Percentiles rank a stretch among this genome's conserved stretches.
Conservation (phyloP, 2,888 invertebrate species). For the Tipula vernalis region DNA sequence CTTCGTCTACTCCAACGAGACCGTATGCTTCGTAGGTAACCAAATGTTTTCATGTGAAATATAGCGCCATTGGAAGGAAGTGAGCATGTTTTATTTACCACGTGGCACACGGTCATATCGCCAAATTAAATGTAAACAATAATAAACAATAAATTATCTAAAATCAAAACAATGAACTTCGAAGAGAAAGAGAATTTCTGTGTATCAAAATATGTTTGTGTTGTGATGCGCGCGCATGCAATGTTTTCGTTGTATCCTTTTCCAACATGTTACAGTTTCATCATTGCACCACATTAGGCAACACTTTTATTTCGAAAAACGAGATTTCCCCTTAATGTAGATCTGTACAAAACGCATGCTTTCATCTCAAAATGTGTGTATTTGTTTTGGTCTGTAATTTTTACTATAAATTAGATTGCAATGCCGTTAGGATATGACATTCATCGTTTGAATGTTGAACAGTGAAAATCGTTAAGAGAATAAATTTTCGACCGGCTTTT, state of each 20-base stretch:
- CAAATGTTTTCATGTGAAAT: too few relatives aligned
- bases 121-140: background rate
- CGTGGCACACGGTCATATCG: background rate
- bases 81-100: too few relatives aligned
- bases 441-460: background rate
- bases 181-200: background rate
- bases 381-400: background rate
- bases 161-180: background rate
- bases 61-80: too few relatives aligned
- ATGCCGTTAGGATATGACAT: background rate
- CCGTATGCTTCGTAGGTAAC: too few relatives aligned
- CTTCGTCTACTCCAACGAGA: too few relatives aligned
- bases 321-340: background rate
- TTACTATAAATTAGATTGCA: background rate
- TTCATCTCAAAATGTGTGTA: background rate
- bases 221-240: background rate
- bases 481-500: background rate
- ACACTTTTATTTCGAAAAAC: background rate
- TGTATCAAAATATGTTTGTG: background rate
- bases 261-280: background rate
- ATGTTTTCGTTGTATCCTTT: background rate
- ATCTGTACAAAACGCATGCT: background rate
- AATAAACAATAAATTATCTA: background rate
- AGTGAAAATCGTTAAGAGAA: background rate
- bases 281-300: background rate